Conservation (phyloP, 2,888 invertebrate species). For the Nomada fucata region DNA sequence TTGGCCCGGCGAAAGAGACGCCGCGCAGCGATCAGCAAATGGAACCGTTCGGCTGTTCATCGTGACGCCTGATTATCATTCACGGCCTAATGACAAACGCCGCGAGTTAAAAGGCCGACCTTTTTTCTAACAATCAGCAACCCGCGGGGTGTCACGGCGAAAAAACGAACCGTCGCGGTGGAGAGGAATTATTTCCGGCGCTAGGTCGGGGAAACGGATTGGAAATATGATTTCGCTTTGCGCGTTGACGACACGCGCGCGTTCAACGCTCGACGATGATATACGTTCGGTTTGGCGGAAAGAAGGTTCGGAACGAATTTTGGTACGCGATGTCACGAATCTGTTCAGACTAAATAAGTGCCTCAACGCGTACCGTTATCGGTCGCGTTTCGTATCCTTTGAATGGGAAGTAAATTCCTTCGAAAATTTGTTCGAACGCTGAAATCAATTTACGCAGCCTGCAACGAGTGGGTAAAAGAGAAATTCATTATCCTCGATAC, state of each 20-base stretch:
- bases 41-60: conserved; percentile 47
- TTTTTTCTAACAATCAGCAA: conserved; percentile 35
- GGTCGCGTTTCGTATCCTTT: too few relatives aligned
- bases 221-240: conserved; percentile 1
- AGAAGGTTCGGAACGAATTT: background rate
- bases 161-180: background rate
- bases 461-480: too few relatives aligned
- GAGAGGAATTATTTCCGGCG: conserved; percentile 14
- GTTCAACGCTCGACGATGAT: background rate
- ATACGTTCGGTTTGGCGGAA: background rate
- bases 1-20: conserved; percentile 24
- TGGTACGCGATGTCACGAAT: background rate
- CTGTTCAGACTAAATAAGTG: too few relatives aligned
- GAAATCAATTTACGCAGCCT: too few relatives aligned
- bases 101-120: conserved; percentile 47
- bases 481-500: too few relatives aligned
- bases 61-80: conserved; percentile 17
- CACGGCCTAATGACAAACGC: conserved; percentile 51
- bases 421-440: too few relatives aligned
- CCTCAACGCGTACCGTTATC: too few relatives aligned
- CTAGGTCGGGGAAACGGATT: too few relatives aligned
- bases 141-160: background rate
- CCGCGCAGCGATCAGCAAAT: conserved; percentile 52
- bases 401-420: too few relatives aligned
- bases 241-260: background rate